phyloP scores from a whole-genome alignment of 2,797 vertebrate species.

The Rhinogobio ventralis region DNA sequence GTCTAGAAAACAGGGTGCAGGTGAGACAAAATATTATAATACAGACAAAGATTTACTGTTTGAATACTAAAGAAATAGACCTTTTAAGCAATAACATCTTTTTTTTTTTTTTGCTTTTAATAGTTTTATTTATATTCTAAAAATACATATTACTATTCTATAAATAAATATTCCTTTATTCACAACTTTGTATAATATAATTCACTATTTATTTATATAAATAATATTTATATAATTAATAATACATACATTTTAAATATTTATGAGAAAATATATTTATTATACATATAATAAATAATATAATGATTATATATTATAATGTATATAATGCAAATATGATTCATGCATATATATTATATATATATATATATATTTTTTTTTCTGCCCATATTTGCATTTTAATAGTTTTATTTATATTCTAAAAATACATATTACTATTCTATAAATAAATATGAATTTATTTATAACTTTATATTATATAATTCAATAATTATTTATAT shows the following conservation, averaged over 20 bases:
- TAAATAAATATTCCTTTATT: neutral
- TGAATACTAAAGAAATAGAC: neutral
- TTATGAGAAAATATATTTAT: neutral
- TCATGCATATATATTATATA: no score
- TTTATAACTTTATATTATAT: neutral
- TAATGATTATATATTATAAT: no score
- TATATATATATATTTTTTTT: no score
- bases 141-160: neutral
- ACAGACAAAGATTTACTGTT: neutral
- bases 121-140: neutral
- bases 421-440: neutral
- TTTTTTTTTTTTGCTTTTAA: neutral
- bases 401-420: neutral
- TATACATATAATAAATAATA: neutral
- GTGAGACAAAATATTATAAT: neutral
- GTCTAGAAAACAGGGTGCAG: neutral
- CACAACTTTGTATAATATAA: neutral
- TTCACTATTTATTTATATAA: neutral
- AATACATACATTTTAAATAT: neutral
- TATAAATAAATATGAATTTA: neutral
- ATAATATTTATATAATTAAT: neutral
- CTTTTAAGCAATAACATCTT: fast-evolving
- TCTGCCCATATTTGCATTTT: no score
- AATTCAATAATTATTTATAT: neutral
- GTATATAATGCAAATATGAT: no score